A percentile compares a stretch with the other conserved stretches of the same genome.
Evolutionary conservation across 2,888 invertebrate species (phyloP).

Genomic region (Kryphioiulus occultus): DNA sequence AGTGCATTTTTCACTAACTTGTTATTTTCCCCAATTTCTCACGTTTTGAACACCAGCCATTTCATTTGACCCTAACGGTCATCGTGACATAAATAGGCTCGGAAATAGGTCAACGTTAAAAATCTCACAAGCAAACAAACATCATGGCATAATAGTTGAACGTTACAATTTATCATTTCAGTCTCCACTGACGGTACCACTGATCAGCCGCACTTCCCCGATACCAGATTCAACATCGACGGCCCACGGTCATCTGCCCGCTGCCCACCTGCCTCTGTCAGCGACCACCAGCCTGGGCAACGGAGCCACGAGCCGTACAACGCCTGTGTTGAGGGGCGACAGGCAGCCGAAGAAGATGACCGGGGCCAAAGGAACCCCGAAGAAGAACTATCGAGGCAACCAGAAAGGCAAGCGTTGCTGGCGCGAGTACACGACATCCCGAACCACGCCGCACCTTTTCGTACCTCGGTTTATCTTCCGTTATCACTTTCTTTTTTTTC

Average conservation of each 20-base stretch:
- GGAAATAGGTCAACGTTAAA: too few relatives aligned
- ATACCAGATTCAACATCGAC: neutral
- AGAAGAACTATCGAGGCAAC: conserved; percentile 20
- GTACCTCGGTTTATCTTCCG: neutral
- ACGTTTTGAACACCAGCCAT: too few relatives aligned
- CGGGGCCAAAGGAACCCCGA: neutral
- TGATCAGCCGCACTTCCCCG: neutral
- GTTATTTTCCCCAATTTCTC: too few relatives aligned
- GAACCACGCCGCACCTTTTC: neutral
- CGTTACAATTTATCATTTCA: neutral
- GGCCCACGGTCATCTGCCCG: neutral
- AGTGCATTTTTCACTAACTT: too few relatives aligned
- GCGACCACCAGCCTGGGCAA: neutral
- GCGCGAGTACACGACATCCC: neutral
- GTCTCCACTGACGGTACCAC: neutral
- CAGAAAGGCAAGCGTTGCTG: conserved; percentile 37
- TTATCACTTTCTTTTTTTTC: neutral
- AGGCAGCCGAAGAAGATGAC: conserved; percentile 35
- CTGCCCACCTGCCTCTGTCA: conserved; percentile 39
- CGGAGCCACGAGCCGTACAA: neutral
- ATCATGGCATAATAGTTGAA: too few relatives aligned
- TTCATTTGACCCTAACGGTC: too few relatives aligned
- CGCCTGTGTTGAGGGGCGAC: neutral
- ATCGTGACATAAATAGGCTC: too few relatives aligned
- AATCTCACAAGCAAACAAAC: too few relatives aligned